These are phyloP conservation scores for Agonum fuliginosum DNA, from an alignment of 2,888 invertebrate genomes.

Conservation along the genomic window DNA sequence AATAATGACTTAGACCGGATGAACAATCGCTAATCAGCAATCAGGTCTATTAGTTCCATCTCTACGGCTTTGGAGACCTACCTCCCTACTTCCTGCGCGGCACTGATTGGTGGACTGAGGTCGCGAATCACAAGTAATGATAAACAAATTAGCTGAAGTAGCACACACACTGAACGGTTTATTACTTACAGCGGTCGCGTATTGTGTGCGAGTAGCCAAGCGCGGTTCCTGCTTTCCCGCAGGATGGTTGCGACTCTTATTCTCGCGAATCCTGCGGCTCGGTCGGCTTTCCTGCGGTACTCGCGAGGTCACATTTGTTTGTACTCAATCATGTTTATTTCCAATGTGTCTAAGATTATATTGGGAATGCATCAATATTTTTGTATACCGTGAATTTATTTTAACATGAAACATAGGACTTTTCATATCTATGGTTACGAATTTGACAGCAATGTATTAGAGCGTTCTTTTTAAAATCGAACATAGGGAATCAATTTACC, in stretches of 20 bases:
- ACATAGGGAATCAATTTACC: too few species aligned
- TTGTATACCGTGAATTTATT: too few species aligned
- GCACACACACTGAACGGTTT: slow-evolving; percentile 43
- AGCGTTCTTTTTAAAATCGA: too few species aligned
- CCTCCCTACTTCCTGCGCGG: slow-evolving; percentile 29
- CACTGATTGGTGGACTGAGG: slow-evolving; percentile 28
- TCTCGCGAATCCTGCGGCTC: slow-evolving; percentile 25
- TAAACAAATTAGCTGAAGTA: slow-evolving; percentile 57
- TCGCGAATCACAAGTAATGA: slow-evolving; percentile 53
- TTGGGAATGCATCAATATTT: background rate
- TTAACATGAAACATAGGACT: too few species aligned
- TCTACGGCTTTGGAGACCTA: background rate
- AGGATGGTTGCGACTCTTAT: slow-evolving; percentile 54
- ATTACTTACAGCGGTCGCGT: slow-evolving; percentile 32
- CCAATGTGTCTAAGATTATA: too few species aligned
- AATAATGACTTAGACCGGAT: slow-evolving; percentile 52
- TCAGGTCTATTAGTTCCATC: slow-evolving; percentile 48
- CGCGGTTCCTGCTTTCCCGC: slow-evolving; percentile 47
- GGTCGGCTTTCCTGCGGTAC: background rate
- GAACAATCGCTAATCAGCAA: background rate
- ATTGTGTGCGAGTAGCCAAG: slow-evolving; percentile 46
- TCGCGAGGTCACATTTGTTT: background rate
- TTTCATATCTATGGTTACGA: too few species aligned
- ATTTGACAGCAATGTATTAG: too few species aligned
- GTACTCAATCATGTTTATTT: too few species aligned